These are phyloP conservation scores for Ooceraea biroi DNA, from an alignment of 1,140 invertebrate species.

Conservation along the genomic window DNA sequence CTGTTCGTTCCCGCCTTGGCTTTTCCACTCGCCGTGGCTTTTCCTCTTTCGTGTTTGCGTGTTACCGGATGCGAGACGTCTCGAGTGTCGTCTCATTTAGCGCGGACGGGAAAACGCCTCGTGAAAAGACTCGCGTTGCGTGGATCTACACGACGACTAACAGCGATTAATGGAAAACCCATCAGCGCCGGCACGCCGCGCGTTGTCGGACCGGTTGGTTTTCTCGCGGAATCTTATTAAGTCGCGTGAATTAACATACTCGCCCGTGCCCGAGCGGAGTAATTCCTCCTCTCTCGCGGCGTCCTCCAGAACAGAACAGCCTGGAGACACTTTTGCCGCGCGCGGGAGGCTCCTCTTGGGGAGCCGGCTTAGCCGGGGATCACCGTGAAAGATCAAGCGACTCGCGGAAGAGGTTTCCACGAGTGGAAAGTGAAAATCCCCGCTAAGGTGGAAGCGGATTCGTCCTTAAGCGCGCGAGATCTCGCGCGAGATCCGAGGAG, in stretches of 20 bases:
- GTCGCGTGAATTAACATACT: neutral
- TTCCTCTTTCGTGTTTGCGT: neutral
- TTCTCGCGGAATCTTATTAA: neutral
- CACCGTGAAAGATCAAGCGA: conserved; percentile 50
- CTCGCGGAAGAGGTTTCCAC: conserved; percentile 47
- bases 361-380: conserved; percentile 39
- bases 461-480: conserved; percentile 61
- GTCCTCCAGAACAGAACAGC: conserved; percentile 21
- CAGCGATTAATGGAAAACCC: neutral
- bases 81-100: neutral
- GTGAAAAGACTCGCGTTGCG: neutral
- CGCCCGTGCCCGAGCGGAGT: neutral
- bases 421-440: conserved; percentile 67
- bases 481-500: conserved; percentile 58
- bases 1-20: conserved; percentile 15
- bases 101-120: neutral
- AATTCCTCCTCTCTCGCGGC: conserved; percentile 10
- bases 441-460: conserved; percentile 61
- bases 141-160: too few relatives aligned
- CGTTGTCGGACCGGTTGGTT: neutral
- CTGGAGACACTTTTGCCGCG: conserved; percentile 4
- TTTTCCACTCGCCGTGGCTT: neutral
- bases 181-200: neutral
- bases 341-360: neutral
- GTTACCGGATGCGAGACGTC: too few relatives aligned